These are phyloP conservation scores for Ylistrum balloti DNA, from an alignment of 1,140 invertebrate genomes.

Conservation along the genomic window DNA sequence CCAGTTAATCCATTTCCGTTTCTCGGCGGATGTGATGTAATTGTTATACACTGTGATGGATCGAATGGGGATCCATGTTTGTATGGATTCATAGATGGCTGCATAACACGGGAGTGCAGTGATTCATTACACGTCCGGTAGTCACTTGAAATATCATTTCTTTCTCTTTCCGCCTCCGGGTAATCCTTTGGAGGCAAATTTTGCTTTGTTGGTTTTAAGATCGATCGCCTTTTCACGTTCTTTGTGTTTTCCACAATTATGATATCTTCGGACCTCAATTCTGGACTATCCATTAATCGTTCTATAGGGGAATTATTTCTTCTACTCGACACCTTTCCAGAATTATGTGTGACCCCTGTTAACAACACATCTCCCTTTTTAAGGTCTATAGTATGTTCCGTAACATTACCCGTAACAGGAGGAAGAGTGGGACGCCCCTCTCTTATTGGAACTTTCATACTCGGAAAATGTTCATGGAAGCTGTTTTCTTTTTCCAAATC, in stretches of 20 bases:
- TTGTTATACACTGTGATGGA: conserved; percentile 50
- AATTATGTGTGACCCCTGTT: background rate
- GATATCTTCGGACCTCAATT: background rate
- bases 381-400: conserved; percentile 36
- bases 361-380: background rate
- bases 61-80: conserved; percentile 42
- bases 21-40: conserved; percentile 38
- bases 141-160: background rate
- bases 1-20: conserved; percentile 10
- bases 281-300: background rate
- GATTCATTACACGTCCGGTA: conserved; percentile 23
- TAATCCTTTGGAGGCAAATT: conserved; percentile 13
- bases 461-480: background rate
- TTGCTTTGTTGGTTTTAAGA: background rate
- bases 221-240: background rate
- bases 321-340: background rate
- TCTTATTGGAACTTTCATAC: background rate
- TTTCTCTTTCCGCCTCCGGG: conserved; percentile 1
- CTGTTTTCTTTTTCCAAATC: background rate
- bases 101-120: background rate
- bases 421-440: background rate
- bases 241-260: conserved; percentile 2
- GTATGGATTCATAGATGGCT: conserved; percentile 39
- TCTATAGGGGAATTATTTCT: background rate
- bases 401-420: conserved; percentile 32